A percentile compares a stretch with the other conserved stretches of the same genome.
Conservation (phyloP, 1,140 invertebrate genomes). For the Goniozus legneri region DNA sequence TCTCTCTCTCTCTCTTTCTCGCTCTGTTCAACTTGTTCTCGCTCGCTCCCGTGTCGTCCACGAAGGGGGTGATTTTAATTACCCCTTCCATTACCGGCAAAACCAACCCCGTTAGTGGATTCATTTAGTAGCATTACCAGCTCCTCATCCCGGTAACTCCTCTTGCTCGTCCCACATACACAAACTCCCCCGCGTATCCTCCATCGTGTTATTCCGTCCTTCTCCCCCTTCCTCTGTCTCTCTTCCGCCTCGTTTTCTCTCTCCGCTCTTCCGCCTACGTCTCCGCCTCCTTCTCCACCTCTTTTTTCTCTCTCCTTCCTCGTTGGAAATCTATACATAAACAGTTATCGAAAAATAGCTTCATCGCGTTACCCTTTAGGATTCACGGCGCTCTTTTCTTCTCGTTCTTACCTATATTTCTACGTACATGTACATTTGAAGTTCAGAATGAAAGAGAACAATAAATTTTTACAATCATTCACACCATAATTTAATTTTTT, state of each 20-base stretch:
- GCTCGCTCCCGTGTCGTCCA: constrained; percentile 21
- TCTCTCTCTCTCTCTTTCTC: background rate
- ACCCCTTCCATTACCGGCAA: constrained; percentile 36
- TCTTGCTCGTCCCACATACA: no score
- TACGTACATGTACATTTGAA: no score
- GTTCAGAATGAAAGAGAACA: no score
- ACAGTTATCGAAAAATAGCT: no score
- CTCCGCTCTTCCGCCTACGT: constrained; percentile 20
- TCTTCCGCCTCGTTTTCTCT: constrained; percentile 3
- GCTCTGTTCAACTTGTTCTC: constrained; percentile 7
- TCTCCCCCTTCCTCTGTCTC: background rate
- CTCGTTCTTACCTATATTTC: no score
- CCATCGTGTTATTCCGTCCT: no score
- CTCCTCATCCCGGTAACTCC: constrained; percentile 4
- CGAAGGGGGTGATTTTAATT: constrained; percentile 39
- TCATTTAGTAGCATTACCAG: constrained; percentile 39
- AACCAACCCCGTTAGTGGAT: constrained; percentile 42
- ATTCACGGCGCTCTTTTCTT: no score
- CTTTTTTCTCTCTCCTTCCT: background rate
- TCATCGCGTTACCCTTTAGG: no score
- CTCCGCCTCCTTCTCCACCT: background rate
- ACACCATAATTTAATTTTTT: no score
- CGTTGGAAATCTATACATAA: background rate
- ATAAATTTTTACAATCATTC: no score
- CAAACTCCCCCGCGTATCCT: no score